Evolutionary conservation across 2,888 invertebrate species (phyloP).

Genomic region (Penaeus monodon): DNA sequence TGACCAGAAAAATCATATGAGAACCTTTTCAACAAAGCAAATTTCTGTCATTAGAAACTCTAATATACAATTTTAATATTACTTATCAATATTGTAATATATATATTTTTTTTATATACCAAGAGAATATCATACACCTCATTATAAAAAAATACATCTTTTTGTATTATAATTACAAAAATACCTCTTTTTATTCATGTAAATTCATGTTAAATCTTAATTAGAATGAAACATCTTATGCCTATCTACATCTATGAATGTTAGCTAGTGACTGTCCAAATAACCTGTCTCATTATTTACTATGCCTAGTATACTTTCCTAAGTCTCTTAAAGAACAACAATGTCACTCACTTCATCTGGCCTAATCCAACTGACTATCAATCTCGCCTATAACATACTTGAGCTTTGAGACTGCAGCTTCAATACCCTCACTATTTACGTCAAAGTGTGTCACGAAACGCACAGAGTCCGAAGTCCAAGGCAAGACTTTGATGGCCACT

Average conservation of each 20-base stretch:
- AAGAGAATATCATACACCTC: too few species aligned
- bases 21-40: background rate
- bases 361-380: constrained; percentile 9
- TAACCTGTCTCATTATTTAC: background rate
- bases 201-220: background rate
- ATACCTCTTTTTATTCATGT: too few species aligned
- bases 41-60: background rate
- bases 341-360: background rate
- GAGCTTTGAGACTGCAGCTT: constrained; percentile 38
- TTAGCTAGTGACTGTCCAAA: background rate
- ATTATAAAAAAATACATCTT: too few species aligned
- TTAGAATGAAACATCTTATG: background rate
- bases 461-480: constrained; percentile 35
- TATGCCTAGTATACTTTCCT: background rate
- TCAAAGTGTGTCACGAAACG: constrained; percentile 56
- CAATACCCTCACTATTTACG: constrained; percentile 15
- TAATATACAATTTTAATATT: background rate
- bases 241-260: too few species aligned
- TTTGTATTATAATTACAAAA: too few species aligned
- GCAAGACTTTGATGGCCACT: constrained; percentile 38
- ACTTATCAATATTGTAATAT: background rate
- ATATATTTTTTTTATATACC: too few species aligned
- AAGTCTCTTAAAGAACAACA: too few species aligned
- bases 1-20: too few species aligned
- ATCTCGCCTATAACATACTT: constrained; percentile 46